Evolutionary conservation across 2,113 vertebrate genomes (phyloP).

Genomic region (Lophotis ruficrista): DNA sequence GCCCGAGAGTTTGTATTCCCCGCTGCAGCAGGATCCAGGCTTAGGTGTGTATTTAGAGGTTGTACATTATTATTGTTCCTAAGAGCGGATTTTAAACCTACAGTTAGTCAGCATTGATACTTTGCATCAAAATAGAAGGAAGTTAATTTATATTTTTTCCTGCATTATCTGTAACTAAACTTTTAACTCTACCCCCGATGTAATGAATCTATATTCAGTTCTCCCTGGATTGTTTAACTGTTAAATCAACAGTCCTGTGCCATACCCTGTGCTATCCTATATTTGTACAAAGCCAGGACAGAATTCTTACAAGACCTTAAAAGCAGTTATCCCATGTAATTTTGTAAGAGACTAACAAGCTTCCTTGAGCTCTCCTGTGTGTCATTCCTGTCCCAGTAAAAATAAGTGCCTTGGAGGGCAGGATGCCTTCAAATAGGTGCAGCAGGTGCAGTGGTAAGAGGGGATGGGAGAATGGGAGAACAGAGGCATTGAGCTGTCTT

Average conservation of each 20-base stretch:
- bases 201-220: neutral
- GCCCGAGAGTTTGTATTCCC: neutral
- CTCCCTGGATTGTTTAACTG: neutral
- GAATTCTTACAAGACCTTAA: neutral
- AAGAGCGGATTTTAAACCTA: neutral
- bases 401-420: neutral
- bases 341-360: neutral
- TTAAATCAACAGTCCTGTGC: neutral
- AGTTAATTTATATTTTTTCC: neutral
- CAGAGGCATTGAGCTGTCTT: neutral
- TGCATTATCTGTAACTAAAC: neutral
- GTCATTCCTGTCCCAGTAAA: neutral
- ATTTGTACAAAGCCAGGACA: neutral
- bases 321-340: neutral
- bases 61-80: neutral
- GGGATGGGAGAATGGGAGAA: neutral
- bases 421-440: neutral
- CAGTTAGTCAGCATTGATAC: neutral
- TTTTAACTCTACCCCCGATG: rapidly evolving
- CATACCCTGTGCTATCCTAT: neutral
- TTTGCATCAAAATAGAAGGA: neutral
- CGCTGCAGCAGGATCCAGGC: neutral
- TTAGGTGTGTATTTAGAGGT: neutral
- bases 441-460: neutral
- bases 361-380: neutral